Evolutionary conservation across 2,113 vertebrate species (phyloP).

Genomic region (Poecile atricapillus): DNA sequence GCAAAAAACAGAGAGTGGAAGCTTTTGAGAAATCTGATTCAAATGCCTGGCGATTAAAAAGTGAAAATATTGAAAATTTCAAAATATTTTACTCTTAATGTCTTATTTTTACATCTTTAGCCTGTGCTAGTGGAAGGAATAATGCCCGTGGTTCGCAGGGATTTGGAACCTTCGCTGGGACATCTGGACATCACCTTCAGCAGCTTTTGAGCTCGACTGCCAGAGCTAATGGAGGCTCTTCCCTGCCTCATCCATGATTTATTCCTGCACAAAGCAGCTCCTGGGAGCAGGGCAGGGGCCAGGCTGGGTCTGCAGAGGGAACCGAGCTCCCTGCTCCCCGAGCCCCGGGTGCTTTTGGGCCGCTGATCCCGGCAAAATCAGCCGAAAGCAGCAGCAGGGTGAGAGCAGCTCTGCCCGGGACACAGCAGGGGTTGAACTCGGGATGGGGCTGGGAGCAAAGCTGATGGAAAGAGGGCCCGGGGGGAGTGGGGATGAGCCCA

Average conservation of each 20-base stretch:
- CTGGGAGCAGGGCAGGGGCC: background rate
- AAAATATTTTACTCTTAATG: background rate
- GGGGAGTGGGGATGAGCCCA: background rate
- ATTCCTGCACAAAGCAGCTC: background rate
- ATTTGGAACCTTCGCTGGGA: accelerated
- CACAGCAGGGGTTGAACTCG: background rate
- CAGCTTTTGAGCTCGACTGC: background rate
- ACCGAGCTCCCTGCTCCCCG: accelerated
- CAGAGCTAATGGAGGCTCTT: background rate
- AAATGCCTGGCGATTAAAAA: background rate
- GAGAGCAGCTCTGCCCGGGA: background rate
- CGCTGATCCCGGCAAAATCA: background rate
- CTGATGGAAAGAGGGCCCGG: background rate
- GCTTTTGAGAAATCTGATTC: background rate
- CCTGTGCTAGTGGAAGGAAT: background rate
- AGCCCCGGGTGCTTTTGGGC: background rate
- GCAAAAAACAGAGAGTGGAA: background rate
- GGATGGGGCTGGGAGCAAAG: background rate
- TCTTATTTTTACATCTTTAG: background rate
- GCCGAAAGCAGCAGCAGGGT: background rate
- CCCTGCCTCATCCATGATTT: background rate
- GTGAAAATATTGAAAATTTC: background rate
- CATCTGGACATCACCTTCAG: background rate
- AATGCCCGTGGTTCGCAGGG: accelerated
- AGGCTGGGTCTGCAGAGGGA: background rate